phyloP scores from a whole-genome alignment of 2,888 invertebrate species.

The Apodemia mormo region DNA sequence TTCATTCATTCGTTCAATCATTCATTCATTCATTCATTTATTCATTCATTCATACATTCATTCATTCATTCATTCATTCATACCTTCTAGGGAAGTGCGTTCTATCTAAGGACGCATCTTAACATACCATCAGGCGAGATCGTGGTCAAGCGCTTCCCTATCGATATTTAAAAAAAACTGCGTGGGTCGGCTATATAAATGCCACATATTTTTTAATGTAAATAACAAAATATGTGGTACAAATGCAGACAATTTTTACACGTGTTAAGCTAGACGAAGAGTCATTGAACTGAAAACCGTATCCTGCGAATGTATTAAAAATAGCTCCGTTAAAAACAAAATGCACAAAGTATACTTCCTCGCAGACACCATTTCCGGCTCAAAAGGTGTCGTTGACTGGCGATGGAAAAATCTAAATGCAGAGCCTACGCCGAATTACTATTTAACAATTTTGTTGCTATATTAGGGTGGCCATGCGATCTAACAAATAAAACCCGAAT shows the following conservation, averaged over 20 bases:
- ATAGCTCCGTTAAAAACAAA: conserved; percentile 60
- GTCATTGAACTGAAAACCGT: conserved; percentile 49
- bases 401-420: conserved; percentile 57
- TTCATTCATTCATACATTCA: too few relatives aligned
- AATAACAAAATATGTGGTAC: too few relatives aligned
- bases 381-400: conserved; percentile 55
- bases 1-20: too few relatives aligned
- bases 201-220: too few relatives aligned
- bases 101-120: too few relatives aligned
- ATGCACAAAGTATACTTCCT: conserved; percentile 70
- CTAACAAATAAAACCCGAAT: not conserved
- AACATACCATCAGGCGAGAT: too few relatives aligned
- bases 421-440: conserved; percentile 60
- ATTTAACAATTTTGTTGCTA: conserved; percentile 51
- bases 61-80: too few relatives aligned
- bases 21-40: too few relatives aligned
- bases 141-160: too few relatives aligned
- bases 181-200: too few relatives aligned
- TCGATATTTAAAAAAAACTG: too few relatives aligned
- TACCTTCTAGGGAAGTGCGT: too few relatives aligned
- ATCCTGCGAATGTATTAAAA: conserved; percentile 71
- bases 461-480: conserved; percentile 41
- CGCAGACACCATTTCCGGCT: conserved; percentile 65
- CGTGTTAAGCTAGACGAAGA: conserved; percentile 14
- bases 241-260: not conserved